Evolutionary conservation across 2,888 invertebrate species (phyloP).

Genomic region (Sepiola atlantica): DNA sequence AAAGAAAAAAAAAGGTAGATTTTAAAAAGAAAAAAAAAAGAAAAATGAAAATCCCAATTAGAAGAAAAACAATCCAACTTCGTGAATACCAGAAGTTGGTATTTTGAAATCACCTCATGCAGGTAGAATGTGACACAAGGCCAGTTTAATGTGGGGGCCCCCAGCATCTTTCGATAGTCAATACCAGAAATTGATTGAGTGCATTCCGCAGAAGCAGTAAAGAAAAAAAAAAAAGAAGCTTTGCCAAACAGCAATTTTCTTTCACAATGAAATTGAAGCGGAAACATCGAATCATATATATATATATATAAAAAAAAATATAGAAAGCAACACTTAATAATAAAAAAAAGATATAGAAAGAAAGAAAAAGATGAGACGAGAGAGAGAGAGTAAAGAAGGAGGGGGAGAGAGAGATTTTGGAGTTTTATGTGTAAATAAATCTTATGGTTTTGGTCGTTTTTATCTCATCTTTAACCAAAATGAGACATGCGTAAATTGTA

Average conservation of each 20-base stretch:
- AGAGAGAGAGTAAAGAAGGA: not conserved
- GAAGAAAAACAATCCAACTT: not conserved
- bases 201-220: not conserved
- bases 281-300: not conserved
- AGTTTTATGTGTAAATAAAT: not conserved
- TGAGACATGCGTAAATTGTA: not conserved
- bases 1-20: no score
- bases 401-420: not conserved
- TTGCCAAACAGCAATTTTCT: not conserved
- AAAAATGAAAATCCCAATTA: not conserved
- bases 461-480: not conserved
- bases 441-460: not conserved
- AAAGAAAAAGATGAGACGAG: not conserved
- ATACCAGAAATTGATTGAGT: conserved; percentile 20
- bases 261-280: not conserved
- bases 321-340: not conserved
- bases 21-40: not conserved
- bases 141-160: no score
- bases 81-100: not conserved
- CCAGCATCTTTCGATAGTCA: not conserved
- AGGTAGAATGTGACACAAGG: no score
- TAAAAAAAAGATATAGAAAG: not conserved
- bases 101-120: no score
- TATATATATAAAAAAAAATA: no score
- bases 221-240: not conserved